Percentiles rank a stretch among this genome's conserved stretches.
Conservation (phyloP, 2,888 invertebrate species). For the Spatulosminthurus flaviceps region DNA sequence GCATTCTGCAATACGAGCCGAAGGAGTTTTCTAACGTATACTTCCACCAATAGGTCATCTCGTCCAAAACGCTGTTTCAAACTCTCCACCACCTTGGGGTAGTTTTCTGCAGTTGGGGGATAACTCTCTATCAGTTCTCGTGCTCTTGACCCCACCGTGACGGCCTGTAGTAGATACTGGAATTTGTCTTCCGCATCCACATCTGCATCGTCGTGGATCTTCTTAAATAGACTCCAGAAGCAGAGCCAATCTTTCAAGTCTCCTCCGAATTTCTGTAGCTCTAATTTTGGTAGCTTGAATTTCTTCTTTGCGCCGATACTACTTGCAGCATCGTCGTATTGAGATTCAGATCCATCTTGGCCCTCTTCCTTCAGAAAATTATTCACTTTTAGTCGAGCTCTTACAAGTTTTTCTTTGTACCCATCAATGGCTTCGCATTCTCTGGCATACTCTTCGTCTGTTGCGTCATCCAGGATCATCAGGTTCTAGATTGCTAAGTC, state of each 20-base stretch:
- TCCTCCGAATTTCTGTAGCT: slow-evolving; percentile 23
- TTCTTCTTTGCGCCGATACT: background rate
- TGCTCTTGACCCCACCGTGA: slow-evolving; percentile 24
- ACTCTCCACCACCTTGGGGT: slow-evolving; percentile 36
- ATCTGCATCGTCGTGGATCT: slow-evolving; percentile 41
- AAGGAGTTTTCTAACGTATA: slow-evolving; percentile 41
- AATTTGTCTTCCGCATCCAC: slow-evolving; percentile 39
- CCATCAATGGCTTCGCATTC: background rate
- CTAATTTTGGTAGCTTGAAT: slow-evolving; percentile 19
- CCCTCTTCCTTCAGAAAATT: background rate
- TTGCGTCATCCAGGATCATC: background rate
- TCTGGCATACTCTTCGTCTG: background rate
- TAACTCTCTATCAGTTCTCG: slow-evolving; percentile 32
- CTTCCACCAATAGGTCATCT: slow-evolving; percentile 25
- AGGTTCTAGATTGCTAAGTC: background rate
- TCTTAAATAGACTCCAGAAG: slow-evolving; percentile 34
- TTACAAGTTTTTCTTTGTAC: background rate
- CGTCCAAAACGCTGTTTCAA: slow-evolving; percentile 37
- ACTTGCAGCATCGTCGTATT: background rate
- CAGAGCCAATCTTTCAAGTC: slow-evolving; percentile 29
- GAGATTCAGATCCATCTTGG: too few species aligned
- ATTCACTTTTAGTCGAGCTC: background rate
- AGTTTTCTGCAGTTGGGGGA: slow-evolving; percentile 36
- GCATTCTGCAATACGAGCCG: slow-evolving; percentile 15
- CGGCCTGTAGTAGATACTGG: slow-evolving; percentile 39